Conservation (phyloP, 2,888 invertebrate genomes). For the Steromphala cineraria region DNA sequence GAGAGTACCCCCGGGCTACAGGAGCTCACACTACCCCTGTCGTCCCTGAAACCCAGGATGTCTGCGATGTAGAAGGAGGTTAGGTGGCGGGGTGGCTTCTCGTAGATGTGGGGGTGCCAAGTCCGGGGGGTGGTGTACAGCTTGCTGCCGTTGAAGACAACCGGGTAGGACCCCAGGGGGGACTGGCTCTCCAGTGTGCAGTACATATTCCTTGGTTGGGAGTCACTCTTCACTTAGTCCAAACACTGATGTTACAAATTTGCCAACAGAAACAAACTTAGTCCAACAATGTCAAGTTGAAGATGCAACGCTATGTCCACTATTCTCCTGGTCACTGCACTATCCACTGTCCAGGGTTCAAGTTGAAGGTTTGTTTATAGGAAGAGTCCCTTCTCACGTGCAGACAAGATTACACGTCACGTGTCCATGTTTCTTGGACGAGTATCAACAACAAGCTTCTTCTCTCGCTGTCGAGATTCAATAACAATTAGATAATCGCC, state of each 20-base stretch:
- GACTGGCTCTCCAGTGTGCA: constrained; percentile 2
- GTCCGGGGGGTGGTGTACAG: constrained; percentile 73
- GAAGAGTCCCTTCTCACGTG: no score
- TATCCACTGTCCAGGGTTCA: no score
- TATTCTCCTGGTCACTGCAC: no score
- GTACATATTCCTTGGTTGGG: not conserved
- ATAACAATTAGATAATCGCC: not conserved
- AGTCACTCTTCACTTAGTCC: no score
- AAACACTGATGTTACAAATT: no score
- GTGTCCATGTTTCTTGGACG: not conserved
- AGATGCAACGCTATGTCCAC: no score
- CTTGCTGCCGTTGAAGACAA: constrained; percentile 28
- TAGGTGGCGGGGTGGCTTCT: constrained; percentile 86
- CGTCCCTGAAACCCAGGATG: constrained; percentile 82
- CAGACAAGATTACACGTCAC: not conserved
- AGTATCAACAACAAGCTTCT: not conserved
- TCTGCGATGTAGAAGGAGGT: constrained; percentile 92
- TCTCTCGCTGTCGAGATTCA: not conserved
- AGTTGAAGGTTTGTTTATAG: no score
- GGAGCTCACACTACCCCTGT: not conserved
- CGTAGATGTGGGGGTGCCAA: constrained; percentile 94
- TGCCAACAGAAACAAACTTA: no score
- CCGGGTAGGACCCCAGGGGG: constrained; percentile 20
- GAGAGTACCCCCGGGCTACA: not conserved
- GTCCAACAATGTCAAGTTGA: no score